Evolutionary conservation across 2,888 invertebrate genomes (phyloP), one percentile per base, ranked within the genome.

Genomic region (Sepioteuthis lessoniana): DNA sequence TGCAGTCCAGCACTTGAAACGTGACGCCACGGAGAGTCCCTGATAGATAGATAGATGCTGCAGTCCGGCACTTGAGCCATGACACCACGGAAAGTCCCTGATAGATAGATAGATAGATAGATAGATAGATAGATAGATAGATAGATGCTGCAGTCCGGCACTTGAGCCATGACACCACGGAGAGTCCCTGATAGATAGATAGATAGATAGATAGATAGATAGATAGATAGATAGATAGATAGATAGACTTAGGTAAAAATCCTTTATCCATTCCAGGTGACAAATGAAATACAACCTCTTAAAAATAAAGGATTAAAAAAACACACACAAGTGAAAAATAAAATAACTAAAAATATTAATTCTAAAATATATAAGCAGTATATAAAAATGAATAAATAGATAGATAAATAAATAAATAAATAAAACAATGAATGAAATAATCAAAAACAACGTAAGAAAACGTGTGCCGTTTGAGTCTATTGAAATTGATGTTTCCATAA

Each of bases 401-500:
- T 10, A 25, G n/a, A n/a, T n/a, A n/a, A 76, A n/a, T 4, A 76
- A 13, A n/a, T 4, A 76, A 16, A 35, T n/a, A 16, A n/a, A 5
- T 10, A 25, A n/a, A n/a, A 13, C 1, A 19, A 4, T n/a, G 5
- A 76, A 35, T 16, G 8, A 76, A 35, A 35, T 21, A 55, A 55
- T 25, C 21, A 55, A 55, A 1, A 76, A n/a, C n/a, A 76, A n/a
- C 1, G n/a, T 76, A 76, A 76, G 13, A 76, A 16, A 76, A 13
- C n/a, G 4, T 35, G n/a, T 35, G 76, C 76, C n/a, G 35, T 76
- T 76, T 76, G 76, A 76, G 76, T 76, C 76, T 76, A 76, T 76
- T n/a, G 76, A 76, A 76, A 76, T 76, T 76, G 76, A 76, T 76
- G 76, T 76, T 76, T 35, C 76, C 76, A 76, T 76, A 76, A 76